Evolutionary conservation across 2,888 invertebrate species (phyloP), one percentile per base, ranked within the genome.

Genomic region (Phyto melanocephala): DNA sequence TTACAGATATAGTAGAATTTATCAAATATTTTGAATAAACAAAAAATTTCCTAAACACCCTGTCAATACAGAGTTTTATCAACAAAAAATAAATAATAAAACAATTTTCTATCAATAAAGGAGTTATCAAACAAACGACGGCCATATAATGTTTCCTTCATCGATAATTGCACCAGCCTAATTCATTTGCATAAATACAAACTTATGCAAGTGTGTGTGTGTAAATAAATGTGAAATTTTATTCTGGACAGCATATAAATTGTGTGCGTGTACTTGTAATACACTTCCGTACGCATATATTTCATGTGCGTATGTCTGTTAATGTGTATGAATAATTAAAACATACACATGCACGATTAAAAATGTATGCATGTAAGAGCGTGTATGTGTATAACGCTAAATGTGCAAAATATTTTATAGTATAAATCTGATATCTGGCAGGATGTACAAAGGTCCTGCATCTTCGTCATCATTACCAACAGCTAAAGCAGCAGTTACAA

Each of bases 401-500:
- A 72, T 15, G n/a, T 28, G 58, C 40, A 28, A 28, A 28, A 52
- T 42, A 76, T 71, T 81, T 65, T 79, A 60, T 79, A 65, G 74
- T 74, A 65, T 79, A 83, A 85, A 83, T 79, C 78, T 83, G 83
- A 79, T 84, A 78, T 78, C 63, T 60, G 47, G 35, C 82, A 82
- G 82, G 82, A 82, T 82, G 79, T 76, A 37, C 75, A 77, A 24
- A 71, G 71, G 75, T 79, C 79, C 82, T 79, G 82, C 79, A 71
- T 75, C 81, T 62, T 72, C 80, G 60, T 67, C 68, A 70, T 33
- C 74, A 70, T 50, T 70, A 68, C n/a, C 62, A 62, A n/a, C 62
- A 70, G 52, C 60, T 58, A 56, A n/a, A 42, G 60, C 60, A 76
- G 11, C 40, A 47, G 33, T 28, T 68, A 45, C 24, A 58, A 58